These are phyloP conservation scores for Cataglyphis rosenhaueri DNA, from an alignment of 2,888 invertebrate species.

Conservation along the genomic window DNA sequence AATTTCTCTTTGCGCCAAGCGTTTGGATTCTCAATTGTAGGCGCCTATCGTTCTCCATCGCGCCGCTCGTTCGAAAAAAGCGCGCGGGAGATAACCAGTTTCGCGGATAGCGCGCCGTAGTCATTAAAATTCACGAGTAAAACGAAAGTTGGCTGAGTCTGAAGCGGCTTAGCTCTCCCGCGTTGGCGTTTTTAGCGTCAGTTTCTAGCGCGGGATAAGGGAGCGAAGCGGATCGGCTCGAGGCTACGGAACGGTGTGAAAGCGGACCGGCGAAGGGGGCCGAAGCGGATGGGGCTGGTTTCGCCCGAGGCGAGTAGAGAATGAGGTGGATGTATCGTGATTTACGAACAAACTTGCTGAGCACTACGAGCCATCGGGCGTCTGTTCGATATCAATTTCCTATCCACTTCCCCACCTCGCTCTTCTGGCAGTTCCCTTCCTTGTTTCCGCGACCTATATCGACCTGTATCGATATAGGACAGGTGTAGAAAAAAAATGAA, in stretches of 20 bases:
- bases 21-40: not conserved
- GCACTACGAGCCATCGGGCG: constrained; percentile 63
- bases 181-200: constrained; percentile 58
- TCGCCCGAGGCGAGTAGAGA: constrained; percentile 61
- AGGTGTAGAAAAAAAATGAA: constrained; percentile 45
- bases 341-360: constrained; percentile 79
- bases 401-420: constrained; percentile 58
- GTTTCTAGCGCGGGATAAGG: constrained; percentile 39
- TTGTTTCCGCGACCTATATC: constrained; percentile 40
- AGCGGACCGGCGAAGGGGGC: constrained; percentile 44
- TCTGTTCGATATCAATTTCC: constrained; percentile 75
- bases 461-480: constrained; percentile 32
- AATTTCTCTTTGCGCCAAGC: constrained; percentile 18
- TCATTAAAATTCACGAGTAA: constrained; percentile 75
- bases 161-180: constrained; percentile 60
- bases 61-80: constrained; percentile 31
- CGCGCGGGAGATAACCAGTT: constrained; percentile 63
- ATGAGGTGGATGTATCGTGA: constrained; percentile 72
- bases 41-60: constrained; percentile 63
- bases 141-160: constrained; percentile 73
- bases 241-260: constrained; percentile 53
- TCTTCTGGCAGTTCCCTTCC: constrained; percentile 5
- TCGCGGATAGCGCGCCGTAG: constrained; percentile 55
- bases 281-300: constrained; percentile 56
- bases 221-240: constrained; percentile 44